Evolutionary conservation across 1,140 invertebrate species (phyloP).

Genomic region (Chrysopa pallens): DNA sequence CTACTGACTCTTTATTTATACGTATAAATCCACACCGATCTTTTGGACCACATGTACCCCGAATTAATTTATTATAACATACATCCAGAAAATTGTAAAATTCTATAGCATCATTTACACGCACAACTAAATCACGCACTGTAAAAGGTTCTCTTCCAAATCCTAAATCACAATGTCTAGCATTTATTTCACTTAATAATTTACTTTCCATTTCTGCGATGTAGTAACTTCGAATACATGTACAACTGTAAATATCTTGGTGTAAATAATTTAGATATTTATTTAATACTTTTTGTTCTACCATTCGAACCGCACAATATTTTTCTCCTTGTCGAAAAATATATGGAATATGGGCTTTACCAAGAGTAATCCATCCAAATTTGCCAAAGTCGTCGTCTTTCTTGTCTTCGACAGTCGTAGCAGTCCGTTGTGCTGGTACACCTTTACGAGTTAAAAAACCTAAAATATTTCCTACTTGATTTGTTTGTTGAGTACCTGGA

Average conservation of each 20-base stretch:
- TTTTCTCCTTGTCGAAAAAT: slow-evolving; percentile 68
- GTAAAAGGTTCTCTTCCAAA: slow-evolving; percentile 83
- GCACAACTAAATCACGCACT: slow-evolving; percentile 74
- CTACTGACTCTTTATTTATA: slow-evolving; percentile 85
- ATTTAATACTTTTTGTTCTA: slow-evolving; percentile 72
- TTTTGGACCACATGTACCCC: slow-evolving; percentile 37
- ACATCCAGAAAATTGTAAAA: slow-evolving; percentile 82
- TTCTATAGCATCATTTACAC: slow-evolving; percentile 67
- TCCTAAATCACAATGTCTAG: slow-evolving; percentile 75
- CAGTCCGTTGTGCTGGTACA: slow-evolving; percentile 10
- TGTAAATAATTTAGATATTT: slow-evolving; percentile 67
- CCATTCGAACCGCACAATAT: slow-evolving; percentile 80
- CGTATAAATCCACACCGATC: slow-evolving; percentile 85
- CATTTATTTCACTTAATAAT: slow-evolving; percentile 84
- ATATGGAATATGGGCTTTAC: slow-evolving; percentile 71
- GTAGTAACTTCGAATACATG: slow-evolving; percentile 81
- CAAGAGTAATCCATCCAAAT: slow-evolving; percentile 79
- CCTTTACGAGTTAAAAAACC: slow-evolving; percentile 5
- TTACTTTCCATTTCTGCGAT: slow-evolving; percentile 80
- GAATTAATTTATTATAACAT: slow-evolving; percentile 65
- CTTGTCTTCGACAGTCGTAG: slow-evolving; percentile 7
- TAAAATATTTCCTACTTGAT: slow-evolving; percentile 11
- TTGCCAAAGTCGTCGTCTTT: slow-evolving; percentile 67
- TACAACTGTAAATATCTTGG: slow-evolving; percentile 70
- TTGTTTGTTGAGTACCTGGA: slow-evolving; percentile 11